Conservation (phyloP, 2,888 invertebrate genomes). For the Congeria kusceri region DNA sequence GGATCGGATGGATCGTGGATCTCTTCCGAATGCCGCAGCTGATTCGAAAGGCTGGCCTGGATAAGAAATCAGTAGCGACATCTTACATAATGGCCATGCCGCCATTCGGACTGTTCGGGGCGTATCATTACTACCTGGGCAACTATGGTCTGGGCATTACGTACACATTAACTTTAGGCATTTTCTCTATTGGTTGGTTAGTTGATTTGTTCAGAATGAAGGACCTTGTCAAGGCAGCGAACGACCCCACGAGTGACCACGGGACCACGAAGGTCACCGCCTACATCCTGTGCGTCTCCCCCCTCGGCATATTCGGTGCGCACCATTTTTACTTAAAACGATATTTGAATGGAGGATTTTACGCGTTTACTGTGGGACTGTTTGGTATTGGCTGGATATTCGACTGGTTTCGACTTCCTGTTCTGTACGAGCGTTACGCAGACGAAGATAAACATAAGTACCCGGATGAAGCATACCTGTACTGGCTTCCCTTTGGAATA, state of each 20-base stretch:
- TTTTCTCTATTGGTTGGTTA: constrained; percentile 60
- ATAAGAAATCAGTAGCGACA: constrained; percentile 59
- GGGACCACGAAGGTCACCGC: constrained; percentile 62
- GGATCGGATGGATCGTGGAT: constrained; percentile 65
- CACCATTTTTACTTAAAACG: constrained; percentile 61
- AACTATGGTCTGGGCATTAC: constrained; percentile 58
- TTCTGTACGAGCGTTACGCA: constrained; percentile 60
- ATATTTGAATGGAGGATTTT: constrained; percentile 59
- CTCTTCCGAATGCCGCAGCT: constrained; percentile 55
- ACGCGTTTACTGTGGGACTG: constrained; percentile 51
- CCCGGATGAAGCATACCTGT: constrained; percentile 65
- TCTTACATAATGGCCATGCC: constrained; percentile 60
- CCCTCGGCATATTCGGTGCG: constrained; percentile 56
- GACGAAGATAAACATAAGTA: constrained; percentile 64
- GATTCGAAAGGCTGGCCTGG: constrained; percentile 47
- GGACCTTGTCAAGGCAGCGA: constrained; percentile 53
- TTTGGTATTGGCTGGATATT: constrained; percentile 63
- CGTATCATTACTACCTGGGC: constrained; percentile 60
- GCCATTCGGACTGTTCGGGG: constrained; percentile 62
- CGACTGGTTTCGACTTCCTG: constrained; percentile 58
- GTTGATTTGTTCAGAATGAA: constrained; percentile 61
- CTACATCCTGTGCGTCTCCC: constrained; percentile 58
- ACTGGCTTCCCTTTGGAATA: constrained; percentile 64
- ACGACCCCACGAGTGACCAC: constrained; percentile 59
- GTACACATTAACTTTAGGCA: constrained; percentile 57